A percentile compares a stretch with the other conserved stretches of the same genome.
Conservation (phyloP, 2,797 vertebrate species). For the Tokudaia tokunoshimensis region DNA sequence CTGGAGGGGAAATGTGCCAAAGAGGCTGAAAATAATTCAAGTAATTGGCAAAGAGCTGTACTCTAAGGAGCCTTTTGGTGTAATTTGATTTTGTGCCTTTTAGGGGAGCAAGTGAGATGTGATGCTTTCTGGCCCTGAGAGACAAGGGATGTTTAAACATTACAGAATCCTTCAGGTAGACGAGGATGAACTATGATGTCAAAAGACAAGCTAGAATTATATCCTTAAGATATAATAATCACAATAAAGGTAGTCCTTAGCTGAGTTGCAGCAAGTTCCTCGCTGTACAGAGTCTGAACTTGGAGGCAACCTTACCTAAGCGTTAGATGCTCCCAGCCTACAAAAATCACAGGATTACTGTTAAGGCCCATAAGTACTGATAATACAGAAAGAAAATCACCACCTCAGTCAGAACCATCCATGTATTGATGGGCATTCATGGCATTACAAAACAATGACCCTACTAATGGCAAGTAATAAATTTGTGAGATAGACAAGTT, state of each 20-base stretch:
- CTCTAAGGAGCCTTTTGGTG: constrained; percentile 76
- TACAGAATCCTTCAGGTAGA: constrained; percentile 19
- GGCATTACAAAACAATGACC: neutral
- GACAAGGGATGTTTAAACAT: constrained; percentile 48
- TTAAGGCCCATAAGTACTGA: neutral
- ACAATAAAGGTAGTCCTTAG: constrained; percentile 35
- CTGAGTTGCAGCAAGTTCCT: neutral
- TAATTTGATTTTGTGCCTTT: constrained; percentile 81
- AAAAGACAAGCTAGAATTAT: constrained; percentile 59
- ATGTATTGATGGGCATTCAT: neutral
- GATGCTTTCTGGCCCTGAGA: constrained; percentile 26
- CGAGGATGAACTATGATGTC: constrained; percentile 17
- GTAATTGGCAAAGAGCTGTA: constrained; percentile 84
- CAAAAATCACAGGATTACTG: constrained; percentile 47
- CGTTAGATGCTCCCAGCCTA: neutral
- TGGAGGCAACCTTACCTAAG: constrained; percentile 20
- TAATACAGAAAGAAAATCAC: constrained; percentile 37
- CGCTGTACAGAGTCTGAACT: neutral
- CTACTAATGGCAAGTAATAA: neutral
- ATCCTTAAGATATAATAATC: constrained; percentile 57
- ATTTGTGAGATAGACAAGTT: constrained; percentile 18
- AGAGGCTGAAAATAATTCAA: constrained; percentile 84
- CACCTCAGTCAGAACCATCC: constrained; percentile 13
- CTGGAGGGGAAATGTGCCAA: constrained; percentile 84
- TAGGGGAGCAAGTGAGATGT: constrained; percentile 75